phyloP scores from a whole-genome alignment of 2,797 vertebrate species.

The Streptopelia turtur region DNA sequence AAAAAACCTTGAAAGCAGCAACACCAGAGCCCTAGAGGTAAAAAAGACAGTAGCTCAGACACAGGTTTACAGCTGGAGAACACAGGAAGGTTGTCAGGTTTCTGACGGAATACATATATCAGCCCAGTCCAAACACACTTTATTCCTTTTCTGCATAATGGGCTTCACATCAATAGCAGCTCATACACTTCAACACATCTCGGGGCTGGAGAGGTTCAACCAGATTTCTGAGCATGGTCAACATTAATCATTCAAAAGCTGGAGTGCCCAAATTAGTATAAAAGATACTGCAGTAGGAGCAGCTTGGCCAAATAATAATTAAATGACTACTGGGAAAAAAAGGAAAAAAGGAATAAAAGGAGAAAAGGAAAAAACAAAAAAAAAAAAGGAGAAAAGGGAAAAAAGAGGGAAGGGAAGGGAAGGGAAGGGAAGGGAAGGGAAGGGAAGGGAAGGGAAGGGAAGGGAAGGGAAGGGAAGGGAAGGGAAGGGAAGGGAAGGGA shows the following conservation, averaged over 20 bases:
- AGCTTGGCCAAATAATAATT: conserved; percentile 46
- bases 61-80: neutral
- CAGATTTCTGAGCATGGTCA: conserved; percentile 8
- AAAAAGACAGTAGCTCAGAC: neutral
- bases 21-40: neutral
- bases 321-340: neutral
- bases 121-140: neutral
- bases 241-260: conserved; percentile 39
- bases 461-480: too few relatives aligned
- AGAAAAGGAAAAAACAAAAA: too few relatives aligned
- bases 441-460: too few relatives aligned
- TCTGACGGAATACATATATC: neutral
- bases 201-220: neutral
- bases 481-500: too few relatives aligned
- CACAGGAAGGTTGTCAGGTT: neutral
- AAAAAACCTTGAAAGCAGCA: neutral
- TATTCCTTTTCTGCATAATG: neutral
- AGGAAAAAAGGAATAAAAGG: neutral
- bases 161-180: neutral
- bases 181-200: neutral
- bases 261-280: conserved; percentile 24
- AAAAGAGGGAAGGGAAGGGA: too few relatives aligned
- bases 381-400: too few relatives aligned
- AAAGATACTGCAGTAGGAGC: neutral
- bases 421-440: too few relatives aligned